These are phyloP conservation scores for Scaptodrosophila lebanonensis DNA, from an alignment of 1,140 invertebrate species.

Conservation along the genomic window DNA sequence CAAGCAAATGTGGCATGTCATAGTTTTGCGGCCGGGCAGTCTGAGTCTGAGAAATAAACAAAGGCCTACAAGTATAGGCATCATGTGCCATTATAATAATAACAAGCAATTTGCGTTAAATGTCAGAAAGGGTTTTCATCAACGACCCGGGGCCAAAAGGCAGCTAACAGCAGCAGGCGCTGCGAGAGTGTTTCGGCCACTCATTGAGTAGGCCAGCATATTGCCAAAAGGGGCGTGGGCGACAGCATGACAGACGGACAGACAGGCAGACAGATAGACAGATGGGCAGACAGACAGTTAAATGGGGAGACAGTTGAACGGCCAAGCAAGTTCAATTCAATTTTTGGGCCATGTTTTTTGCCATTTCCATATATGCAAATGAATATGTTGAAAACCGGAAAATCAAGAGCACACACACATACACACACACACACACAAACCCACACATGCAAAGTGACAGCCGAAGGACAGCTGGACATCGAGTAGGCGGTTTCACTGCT, in stretches of 20 bases:
- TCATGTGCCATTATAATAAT: constrained; percentile 67
- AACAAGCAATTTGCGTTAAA: constrained; percentile 72
- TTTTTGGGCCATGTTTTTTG: constrained; percentile 72
- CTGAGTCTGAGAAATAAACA: neutral
- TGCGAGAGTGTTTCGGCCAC: constrained; percentile 66
- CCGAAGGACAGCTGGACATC: too few species aligned
- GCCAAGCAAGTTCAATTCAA: constrained; percentile 68
- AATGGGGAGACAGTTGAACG: constrained; percentile 48
- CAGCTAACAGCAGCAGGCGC: constrained; percentile 29
- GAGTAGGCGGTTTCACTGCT: neutral
- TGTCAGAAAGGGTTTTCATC: constrained; percentile 54
- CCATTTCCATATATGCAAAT: constrained; percentile 73
- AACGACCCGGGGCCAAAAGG: constrained; percentile 15
- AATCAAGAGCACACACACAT: constrained; percentile 28
- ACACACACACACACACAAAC: neutral
- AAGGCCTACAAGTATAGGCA: constrained; percentile 10
- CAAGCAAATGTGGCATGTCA: constrained; percentile 57
- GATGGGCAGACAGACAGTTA: constrained; percentile 25
- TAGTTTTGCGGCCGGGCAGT: neutral
- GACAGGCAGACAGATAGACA: constrained; percentile 29
- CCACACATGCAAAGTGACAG: neutral
- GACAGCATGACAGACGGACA: constrained; percentile 1
- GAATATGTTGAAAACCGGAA: constrained; percentile 63
- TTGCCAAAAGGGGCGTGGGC: constrained; percentile 12
- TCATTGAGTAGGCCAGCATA: constrained; percentile 33